Evolutionary conservation across 2,113 vertebrate species (phyloP).

Genomic region (Camelus dromedarius): DNA sequence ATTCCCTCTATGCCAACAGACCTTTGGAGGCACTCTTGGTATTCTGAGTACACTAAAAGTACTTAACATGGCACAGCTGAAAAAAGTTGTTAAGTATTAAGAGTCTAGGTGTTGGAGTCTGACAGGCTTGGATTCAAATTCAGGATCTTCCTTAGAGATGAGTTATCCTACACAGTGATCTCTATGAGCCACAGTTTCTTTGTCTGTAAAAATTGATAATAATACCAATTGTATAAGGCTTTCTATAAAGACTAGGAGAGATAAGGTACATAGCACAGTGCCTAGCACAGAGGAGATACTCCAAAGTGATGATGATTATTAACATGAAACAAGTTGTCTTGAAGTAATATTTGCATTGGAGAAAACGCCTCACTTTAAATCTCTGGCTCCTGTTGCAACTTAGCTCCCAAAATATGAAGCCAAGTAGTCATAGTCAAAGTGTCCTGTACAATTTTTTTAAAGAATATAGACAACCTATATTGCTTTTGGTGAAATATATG

Average conservation of each 20-base stretch:
- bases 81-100: not conserved
- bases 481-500: slow-evolving; percentile 6
- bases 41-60: not conserved
- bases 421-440: not conserved
- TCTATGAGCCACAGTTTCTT: not conserved
- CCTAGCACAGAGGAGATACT: not conserved
- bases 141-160: not conserved
- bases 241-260: slow-evolving; percentile 19
- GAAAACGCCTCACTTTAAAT: not conserved
- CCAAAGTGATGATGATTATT: not conserved
- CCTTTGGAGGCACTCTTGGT: not conserved
- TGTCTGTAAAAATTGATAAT: not conserved
- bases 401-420: slow-evolving; percentile 1
- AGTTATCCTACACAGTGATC: not conserved
- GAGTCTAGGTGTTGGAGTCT: not conserved
- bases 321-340: not conserved
- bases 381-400: not conserved
- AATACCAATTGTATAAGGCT: not conserved
- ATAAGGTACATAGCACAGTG: not conserved
- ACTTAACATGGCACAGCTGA: not conserved
- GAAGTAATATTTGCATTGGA: not conserved
- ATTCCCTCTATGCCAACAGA: not conserved
- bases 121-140: slow-evolving; percentile 17
- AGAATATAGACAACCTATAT: not conserved
- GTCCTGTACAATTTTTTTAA: not conserved